A percentile compares a stretch with the other conserved stretches of the same genome.
phyloP scores from a whole-genome alignment of 2,888 invertebrate genomes.

The Euproctis similis region DNA sequence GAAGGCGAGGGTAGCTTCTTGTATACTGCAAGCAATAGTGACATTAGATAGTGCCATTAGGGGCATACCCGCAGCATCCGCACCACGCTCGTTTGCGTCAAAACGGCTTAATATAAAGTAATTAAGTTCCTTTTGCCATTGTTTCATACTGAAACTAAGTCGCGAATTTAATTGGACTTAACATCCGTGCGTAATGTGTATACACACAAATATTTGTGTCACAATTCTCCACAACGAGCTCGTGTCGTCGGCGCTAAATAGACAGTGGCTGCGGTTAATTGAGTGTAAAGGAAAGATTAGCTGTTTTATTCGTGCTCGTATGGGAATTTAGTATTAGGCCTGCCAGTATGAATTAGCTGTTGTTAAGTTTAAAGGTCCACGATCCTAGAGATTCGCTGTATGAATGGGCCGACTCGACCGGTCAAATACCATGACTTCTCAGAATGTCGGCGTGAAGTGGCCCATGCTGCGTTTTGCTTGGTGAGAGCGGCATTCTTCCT shows the following conservation, averaged over 20 bases:
- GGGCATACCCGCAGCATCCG: constrained; percentile 41
- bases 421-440: too few species aligned
- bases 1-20: constrained; percentile 24
- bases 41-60: constrained; percentile 65
- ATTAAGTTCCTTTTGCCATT: constrained; percentile 47
- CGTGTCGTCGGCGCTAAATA: constrained; percentile 18
- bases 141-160: constrained; percentile 42
- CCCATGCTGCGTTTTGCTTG: too few species aligned
- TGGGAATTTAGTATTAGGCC: too few species aligned
- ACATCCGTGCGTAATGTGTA: constrained; percentile 4
- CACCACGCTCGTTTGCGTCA: constrained; percentile 58
- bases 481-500: too few species aligned
- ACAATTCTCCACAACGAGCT: constrained; percentile 13
- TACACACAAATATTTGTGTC: too few species aligned
- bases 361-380: too few species aligned
- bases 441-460: too few species aligned
- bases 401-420: too few species aligned
- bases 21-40: constrained; percentile 48
- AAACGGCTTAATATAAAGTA: constrained; percentile 60
- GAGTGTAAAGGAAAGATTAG: constrained; percentile 28
- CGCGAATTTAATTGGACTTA: constrained; percentile 21
- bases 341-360: too few species aligned
- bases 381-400: too few species aligned
- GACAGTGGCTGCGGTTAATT: constrained; percentile 19
- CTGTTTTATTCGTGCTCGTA: constrained; percentile 13